Evolutionary conservation across 2,797 vertebrate genomes (phyloP).

Genomic region (Synaphobranchus kaupii): DNA sequence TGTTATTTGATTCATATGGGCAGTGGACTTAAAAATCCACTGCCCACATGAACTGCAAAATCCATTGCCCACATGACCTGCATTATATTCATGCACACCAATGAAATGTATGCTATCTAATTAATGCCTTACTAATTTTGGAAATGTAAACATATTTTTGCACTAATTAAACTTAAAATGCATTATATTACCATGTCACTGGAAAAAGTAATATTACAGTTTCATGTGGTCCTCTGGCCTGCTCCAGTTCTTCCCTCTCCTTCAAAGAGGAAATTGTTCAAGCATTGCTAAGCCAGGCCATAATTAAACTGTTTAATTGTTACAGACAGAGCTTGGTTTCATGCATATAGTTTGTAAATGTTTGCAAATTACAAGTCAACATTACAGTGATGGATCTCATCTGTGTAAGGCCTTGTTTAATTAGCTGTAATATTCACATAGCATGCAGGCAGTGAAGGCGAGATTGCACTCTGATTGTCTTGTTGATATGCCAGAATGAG

Average conservation of each 20-base stretch:
- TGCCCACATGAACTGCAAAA: no score
- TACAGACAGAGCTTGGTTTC: slow-evolving; percentile 40
- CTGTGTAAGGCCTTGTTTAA: slow-evolving; percentile 42
- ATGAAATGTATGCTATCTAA: no score
- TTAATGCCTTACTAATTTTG: no score
- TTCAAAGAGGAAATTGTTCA: slow-evolving; percentile 12
- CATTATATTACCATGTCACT: no score
- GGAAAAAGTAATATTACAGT: no score
- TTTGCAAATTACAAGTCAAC: slow-evolving; percentile 42
- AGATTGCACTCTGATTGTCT: slow-evolving; percentile 42
- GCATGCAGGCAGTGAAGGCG: slow-evolving; percentile 42
- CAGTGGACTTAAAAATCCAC: no score
- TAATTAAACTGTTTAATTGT: slow-evolving; percentile 43
- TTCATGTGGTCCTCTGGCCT: neutral
- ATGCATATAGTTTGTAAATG: slow-evolving; percentile 47
- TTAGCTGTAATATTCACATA: slow-evolving; percentile 47
- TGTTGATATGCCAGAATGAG: slow-evolving; percentile 33
- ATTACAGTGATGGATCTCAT: slow-evolving; percentile 42
- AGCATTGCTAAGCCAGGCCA: slow-evolving; percentile 32
- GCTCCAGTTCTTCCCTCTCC: slow-evolving; percentile 2
- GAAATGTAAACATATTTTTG: no score
- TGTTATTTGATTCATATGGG: no score
- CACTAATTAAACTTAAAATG: no score
- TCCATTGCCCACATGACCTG: no score
- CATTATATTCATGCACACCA: no score